Conservation (phyloP, 2,888 invertebrate species). For the Clistopyga incitator region DNA sequence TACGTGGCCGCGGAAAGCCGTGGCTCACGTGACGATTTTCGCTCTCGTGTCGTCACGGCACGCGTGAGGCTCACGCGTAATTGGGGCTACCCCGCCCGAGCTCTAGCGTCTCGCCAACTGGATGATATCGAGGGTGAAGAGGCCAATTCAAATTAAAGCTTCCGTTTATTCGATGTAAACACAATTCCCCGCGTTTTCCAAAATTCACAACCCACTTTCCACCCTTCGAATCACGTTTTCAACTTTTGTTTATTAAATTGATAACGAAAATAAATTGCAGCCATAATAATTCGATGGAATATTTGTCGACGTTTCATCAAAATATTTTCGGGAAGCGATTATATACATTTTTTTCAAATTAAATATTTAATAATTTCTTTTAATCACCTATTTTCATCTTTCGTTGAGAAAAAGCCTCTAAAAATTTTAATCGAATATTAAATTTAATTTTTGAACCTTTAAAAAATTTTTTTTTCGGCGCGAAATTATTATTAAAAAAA, state of each 20-base stretch:
- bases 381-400: no score
- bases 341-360: no score
- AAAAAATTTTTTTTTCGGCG: no score
- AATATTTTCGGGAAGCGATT: no score
- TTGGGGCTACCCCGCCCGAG: conserved; percentile 58
- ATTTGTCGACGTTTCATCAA: no score
- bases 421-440: no score
- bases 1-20: conserved; percentile 16
- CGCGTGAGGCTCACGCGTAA: conserved; percentile 59
- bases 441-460: no score
- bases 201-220: neutral
- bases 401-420: neutral
- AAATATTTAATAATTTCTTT: no score
- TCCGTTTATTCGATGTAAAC: conserved; percentile 24
- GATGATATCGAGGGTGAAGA: conserved; percentile 66
- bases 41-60: conserved; percentile 24
- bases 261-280: no score
- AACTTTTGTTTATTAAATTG: neutral
- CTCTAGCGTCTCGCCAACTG: conserved; percentile 61
- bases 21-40: conserved; percentile 40
- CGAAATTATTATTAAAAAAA: neutral
- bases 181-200: conserved; percentile 5
- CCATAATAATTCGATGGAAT: no score
- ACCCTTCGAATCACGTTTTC: no score
- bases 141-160: conserved; percentile 26